Base-by-base conservation (phyloP, 2,113 vertebrate species). In the Coptodon bakossiorum region DNA sequence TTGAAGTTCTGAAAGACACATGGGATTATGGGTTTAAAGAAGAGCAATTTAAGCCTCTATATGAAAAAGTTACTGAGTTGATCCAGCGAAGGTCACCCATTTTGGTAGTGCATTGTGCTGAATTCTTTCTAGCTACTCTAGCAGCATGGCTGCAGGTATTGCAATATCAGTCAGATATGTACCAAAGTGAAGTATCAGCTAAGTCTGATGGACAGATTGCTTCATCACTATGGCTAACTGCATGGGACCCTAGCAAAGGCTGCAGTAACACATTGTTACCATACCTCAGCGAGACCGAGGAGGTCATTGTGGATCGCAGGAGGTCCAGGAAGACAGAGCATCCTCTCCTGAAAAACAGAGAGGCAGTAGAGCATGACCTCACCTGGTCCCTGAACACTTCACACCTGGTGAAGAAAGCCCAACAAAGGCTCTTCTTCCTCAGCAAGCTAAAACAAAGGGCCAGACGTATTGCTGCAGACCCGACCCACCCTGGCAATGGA, bases 81-180 rank as follows among this genome's bases (percentile, higher is more conserved):
- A 71, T 73, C n/a, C 24, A 27, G 7, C 16, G 10, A 63, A 82
- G 45, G 45, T 79, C 34, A 82, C 6, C 43, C 34, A 57, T 16
- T 5, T 13, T 0, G 4, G 19, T 43, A 7, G 9, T 0, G 4
- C 45, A 31, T 6, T 19, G 79, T 59, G 36, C 24, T 16, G 1
- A 34, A 27, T 0, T 3, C 13, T 71, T 38, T 80, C 34, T 9
- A 38, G 50, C 78, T 40, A 56, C 17, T 50, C 6, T 3, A 78
- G 73, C 45, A 78, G 24, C 73, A n/a, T 52, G 11, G 27, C 27
- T 50, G 27, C 73, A 78, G 73, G 45, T 19, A 8, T 45, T 6
- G 22, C 45, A 34, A 4, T 88, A 83, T 80, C 66, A 89, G 83
- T 68, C 80, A 50, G 14, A 50, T 19, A 48, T 29, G 24, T 73